Base-by-base conservation (phyloP, 37 sponge, comb jelly and placozoan genomes). In the Theonella swinhoei region DNA sequence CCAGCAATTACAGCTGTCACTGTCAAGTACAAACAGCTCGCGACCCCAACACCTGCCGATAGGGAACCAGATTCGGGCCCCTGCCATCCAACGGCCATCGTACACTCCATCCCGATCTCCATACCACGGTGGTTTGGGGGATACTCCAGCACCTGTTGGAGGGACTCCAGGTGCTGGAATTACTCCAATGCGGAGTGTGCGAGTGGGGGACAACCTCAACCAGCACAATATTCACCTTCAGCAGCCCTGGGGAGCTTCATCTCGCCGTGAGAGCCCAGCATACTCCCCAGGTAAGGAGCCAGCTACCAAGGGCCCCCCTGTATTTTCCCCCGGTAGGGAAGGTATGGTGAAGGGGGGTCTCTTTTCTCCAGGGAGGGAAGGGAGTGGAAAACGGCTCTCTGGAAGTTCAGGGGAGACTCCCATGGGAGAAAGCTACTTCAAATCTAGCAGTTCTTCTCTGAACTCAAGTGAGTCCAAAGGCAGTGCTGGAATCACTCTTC, bases 211-310 rank as follows among this genome's bases (percentile, higher is more conserved):
- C 69, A 28, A 31, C 33, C 69, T 68, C 9, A 33, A 28, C 34
- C 69, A 32, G 34, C 69, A 68, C 69, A 68, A 68, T 33, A 68
- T 68, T 33, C 69, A 68, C 69, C 69, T 68, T 29, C 69, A 68
- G 5, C 69, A 68, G 34, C 1, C 69, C 69, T 31, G 33, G 20
- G 33, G 33, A 20, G n/a, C n/a, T n/a, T n/a, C n/a, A n/a, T 32
- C 69, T 2, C 69, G 33, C 33, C 34, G 54, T 14, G 54, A 47
- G 7, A 47, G 54, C 54, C 54, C 54, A 7, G 54, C 54, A 47
- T 47, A 17, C 54, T 47, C 54, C 14, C 54, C 54, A 17, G 54
- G 11, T 14, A 47, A 47, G 54, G 54, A 47, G 11, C 14, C 54
- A 7, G 54, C 11, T 47, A 47, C 7, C 11, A 17, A 7, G 11